Evolutionary conservation across 2,797 vertebrate species (phyloP).

Genomic region (Avahi laniger): DNA sequence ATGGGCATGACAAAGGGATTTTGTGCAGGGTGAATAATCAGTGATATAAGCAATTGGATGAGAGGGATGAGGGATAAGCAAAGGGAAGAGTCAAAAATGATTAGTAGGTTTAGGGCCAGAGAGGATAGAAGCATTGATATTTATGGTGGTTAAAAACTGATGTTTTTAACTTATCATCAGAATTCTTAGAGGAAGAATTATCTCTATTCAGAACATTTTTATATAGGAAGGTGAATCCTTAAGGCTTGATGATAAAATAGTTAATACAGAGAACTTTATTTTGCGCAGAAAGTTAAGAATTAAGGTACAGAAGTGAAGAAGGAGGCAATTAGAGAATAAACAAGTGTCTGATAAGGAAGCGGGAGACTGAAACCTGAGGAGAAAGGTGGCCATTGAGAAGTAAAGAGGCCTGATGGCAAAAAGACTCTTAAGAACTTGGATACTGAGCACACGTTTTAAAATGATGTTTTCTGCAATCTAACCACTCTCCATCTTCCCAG

Average conservation of each 20-base stretch:
- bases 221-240: background rate
- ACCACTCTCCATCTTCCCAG: background rate
- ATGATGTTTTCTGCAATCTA: background rate
- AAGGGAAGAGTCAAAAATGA: background rate
- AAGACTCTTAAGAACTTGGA: background rate
- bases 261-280: background rate
- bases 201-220: background rate
- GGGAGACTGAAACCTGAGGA: background rate
- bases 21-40: background rate
- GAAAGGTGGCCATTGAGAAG: background rate
- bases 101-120: background rate
- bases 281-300: background rate
- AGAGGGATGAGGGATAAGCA: background rate
- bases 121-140: background rate
- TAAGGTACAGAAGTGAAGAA: background rate
- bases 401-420: background rate
- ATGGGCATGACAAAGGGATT: background rate
- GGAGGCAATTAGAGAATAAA: background rate
- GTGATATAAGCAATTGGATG: background rate
- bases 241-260: background rate
- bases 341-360: background rate
- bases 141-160: background rate
- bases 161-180: background rate
- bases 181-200: background rate
- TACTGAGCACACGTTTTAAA: background rate